Conservation (phyloP, 2,888 invertebrate species). For the Acheta domesticus region DNA sequence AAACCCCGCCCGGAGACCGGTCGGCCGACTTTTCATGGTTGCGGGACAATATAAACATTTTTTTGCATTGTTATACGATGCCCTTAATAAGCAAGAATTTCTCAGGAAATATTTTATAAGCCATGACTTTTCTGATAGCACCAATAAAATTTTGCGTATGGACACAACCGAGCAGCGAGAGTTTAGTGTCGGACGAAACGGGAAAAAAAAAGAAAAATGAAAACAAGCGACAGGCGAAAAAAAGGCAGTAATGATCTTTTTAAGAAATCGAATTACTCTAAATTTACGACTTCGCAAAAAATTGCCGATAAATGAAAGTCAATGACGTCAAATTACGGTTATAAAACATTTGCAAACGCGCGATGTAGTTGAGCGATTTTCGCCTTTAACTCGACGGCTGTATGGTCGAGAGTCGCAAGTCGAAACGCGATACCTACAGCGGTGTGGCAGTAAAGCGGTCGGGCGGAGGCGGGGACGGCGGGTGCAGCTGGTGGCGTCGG, state of each 20-base stretch:
- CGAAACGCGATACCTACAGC: neutral
- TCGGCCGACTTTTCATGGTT: neutral
- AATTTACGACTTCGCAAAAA: neutral
- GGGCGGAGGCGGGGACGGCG: no score
- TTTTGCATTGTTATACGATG: conserved; percentile 18
- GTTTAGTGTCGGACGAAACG: neutral
- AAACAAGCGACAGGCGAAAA: conserved; percentile 20
- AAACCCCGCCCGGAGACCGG: neutral
- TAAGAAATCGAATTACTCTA: conserved; percentile 24
- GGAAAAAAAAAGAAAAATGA: conserved; percentile 20
- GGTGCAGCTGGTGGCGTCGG: no score
- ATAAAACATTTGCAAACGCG: conserved; percentile 3
- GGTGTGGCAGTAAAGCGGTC: neutral
- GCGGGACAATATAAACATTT: conserved; percentile 18
- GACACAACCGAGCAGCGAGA: neutral
- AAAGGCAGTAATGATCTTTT: conserved; percentile 27
- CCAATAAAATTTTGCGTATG: neutral
- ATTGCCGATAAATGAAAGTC: conserved; percentile 18
- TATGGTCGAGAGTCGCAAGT: neutral
- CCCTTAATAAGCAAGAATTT: conserved; percentile 18
- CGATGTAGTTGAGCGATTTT: neutral
- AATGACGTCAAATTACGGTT: neutral
- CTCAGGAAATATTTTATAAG: conserved; percentile 11
- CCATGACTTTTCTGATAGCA: conserved; percentile 18
- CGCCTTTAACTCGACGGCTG: neutral